phyloP scores from a whole-genome alignment of 2,888 invertebrate genomes.

The Podotricha telesiphe region DNA sequence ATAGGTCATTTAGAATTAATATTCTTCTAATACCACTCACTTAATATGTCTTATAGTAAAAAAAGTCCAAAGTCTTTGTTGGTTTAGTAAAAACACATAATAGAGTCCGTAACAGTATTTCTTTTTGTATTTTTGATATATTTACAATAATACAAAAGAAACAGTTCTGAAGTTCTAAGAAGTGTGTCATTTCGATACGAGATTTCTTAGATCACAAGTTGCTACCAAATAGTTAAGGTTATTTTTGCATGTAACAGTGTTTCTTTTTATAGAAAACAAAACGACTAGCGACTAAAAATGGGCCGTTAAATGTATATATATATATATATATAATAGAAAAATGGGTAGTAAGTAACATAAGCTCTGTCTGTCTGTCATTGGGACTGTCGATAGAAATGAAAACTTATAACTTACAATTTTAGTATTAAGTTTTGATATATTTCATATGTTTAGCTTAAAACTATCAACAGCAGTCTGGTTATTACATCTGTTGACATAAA shows the following conservation, averaged over 20 bases:
- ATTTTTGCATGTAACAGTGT: neutral
- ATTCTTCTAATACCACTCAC: neutral
- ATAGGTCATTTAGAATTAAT: neutral
- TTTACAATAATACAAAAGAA: slow-evolving; percentile 7
- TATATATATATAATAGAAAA: no score
- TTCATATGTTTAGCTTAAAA: no score
- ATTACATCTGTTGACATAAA: no score
- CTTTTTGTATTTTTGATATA: neutral
- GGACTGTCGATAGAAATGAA: no score
- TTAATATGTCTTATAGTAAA: neutral
- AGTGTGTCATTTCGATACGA: neutral
- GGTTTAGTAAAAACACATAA: neutral
- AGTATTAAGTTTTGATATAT: no score
- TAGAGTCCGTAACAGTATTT: neutral
- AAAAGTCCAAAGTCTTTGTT: slow-evolving; percentile 4
- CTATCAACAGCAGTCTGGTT: no score
- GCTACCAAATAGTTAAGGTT: slow-evolving; percentile 1
- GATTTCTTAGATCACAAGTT: neutral
- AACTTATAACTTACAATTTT: no score
- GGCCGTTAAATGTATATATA: no score
- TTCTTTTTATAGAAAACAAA: neutral
- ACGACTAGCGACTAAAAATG: no score
- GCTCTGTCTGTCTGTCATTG: no score
- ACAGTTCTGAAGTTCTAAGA: slow-evolving; percentile 3
- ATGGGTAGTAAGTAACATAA: no score